Percentiles rank a stretch among this genome's conserved stretches.
Evolutionary conservation across 2,888 invertebrate species (phyloP).

Genomic region (Phania funesta): DNA sequence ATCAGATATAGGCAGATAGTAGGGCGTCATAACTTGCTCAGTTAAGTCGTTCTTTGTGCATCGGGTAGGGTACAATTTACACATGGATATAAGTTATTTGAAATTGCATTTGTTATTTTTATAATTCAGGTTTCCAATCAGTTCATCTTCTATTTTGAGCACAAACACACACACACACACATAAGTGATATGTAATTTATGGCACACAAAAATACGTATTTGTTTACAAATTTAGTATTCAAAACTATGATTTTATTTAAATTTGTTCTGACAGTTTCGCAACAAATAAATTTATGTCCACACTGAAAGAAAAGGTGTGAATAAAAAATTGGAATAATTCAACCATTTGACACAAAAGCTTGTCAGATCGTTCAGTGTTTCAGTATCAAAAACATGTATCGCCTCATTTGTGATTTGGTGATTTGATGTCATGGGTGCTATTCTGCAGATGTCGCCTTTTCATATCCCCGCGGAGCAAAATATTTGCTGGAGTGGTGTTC

Average conservation of each 20-base stretch:
- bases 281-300: slow-evolving; percentile 7
- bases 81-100: neutral
- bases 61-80: neutral
- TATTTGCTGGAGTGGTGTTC: no score
- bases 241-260: slow-evolving; percentile 43
- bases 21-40: no score
- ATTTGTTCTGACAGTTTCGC: slow-evolving; percentile 50
- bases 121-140: neutral
- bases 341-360: no score
- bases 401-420: no score
- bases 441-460: no score
- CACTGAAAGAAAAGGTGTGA: slow-evolving; percentile 15
- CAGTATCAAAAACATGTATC: no score
- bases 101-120: slow-evolving; percentile 3
- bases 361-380: no score
- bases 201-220: neutral
- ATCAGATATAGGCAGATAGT: no score
- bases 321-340: no score
- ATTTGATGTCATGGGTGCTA: no score
- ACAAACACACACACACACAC: neutral
- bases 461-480: no score
- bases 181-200: neutral
- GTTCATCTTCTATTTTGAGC: neutral
- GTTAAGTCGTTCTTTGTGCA: neutral
- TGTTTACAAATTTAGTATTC: slow-evolving; percentile 42